A percentile compares a stretch with the other conserved stretches of the same genome.
These are phyloP conservation scores for Eupithecia insigniata DNA, from an alignment of 2,888 invertebrate genomes.

Conservation along the genomic window DNA sequence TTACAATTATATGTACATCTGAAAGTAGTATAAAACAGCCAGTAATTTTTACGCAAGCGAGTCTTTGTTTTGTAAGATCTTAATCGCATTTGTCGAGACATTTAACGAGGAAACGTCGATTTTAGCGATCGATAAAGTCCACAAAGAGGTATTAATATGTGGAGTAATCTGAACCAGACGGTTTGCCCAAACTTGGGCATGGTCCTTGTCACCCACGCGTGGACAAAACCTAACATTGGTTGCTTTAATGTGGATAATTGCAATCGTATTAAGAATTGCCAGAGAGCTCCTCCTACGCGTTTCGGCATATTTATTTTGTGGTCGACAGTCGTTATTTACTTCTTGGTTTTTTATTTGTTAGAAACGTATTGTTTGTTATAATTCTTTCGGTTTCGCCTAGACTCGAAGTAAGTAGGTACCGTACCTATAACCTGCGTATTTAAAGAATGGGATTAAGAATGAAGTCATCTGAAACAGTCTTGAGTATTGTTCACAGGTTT, in stretches of 20 bases:
- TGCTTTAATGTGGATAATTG: constrained; percentile 80
- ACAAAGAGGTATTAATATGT: constrained; percentile 62
- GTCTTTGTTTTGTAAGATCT: constrained; percentile 35
- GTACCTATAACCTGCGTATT: too few relatives aligned
- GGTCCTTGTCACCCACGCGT: constrained; percentile 74
- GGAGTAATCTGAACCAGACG: constrained; percentile 62
- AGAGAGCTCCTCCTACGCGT: constrained; percentile 65
- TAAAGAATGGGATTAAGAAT: too few relatives aligned
- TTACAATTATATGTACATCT: neutral
- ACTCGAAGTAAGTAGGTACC: neutral
- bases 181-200: constrained; percentile 73
- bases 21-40: neutral
- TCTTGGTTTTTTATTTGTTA: constrained; percentile 9
- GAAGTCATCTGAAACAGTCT: too few relatives aligned
- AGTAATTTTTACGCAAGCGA: constrained; percentile 5
- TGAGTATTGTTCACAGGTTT: too few relatives aligned
- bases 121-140: constrained; percentile 45
- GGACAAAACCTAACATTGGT: constrained; percentile 60
- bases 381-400: neutral
- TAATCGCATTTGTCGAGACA: constrained; percentile 38
- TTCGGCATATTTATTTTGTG: constrained; percentile 27
- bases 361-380: neutral
- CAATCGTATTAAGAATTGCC: constrained; percentile 73
- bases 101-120: constrained; percentile 35
- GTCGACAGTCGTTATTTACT: constrained; percentile 8